Base-by-base conservation (phyloP, 1,140 invertebrate species). In the Nasonia giraulti region DNA sequence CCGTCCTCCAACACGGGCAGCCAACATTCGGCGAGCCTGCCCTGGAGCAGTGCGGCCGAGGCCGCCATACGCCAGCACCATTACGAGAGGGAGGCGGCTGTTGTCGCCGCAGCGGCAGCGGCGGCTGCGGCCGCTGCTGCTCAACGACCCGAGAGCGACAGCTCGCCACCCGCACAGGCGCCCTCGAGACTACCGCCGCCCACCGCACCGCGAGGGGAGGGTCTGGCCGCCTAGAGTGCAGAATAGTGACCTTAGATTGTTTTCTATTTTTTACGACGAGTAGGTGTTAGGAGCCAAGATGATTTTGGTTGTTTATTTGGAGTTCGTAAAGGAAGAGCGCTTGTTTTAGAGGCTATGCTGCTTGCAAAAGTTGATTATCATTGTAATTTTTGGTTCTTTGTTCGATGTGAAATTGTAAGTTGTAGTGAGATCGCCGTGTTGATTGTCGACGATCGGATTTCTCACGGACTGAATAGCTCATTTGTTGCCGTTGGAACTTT, bases 151-250 rank as follows among this genome's bases (percentile, higher is more conserved):
- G 68, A 88, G 87, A 81, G 79, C 89, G 92, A 92, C 27, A 89
- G 86, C 23, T 85, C 84, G 87, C 92, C 82, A 44, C 80, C 90
- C 12, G 89, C 92, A 7, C 91, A 91, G 33, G 90, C 91, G 8
- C 86, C 91, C 23, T 87, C 92, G 1, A 89, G 92, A 55, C 87
- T 93, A 17, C 91, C 90, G 66, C 91, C 91, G 4, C 90, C 92
- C 0, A 88, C 93, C 6, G 23, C 81, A 3, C 89, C 92, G 0
- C 89, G 93, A 69, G 92, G 93, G n/a, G 94, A 94, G 85, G 93
- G 93, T 12, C 84, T 94, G 47, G 93, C 94, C 23, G 93, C 94
- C 87, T 93, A 91, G 33, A 10, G 7, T 1, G 33, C 23, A 2
- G 37, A 44, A 68, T 27, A 31, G 5, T 69, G 23, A 5, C 27